Base-by-base conservation (phyloP, 2,113 vertebrate species). In the Solenodon paradoxus region DNA sequence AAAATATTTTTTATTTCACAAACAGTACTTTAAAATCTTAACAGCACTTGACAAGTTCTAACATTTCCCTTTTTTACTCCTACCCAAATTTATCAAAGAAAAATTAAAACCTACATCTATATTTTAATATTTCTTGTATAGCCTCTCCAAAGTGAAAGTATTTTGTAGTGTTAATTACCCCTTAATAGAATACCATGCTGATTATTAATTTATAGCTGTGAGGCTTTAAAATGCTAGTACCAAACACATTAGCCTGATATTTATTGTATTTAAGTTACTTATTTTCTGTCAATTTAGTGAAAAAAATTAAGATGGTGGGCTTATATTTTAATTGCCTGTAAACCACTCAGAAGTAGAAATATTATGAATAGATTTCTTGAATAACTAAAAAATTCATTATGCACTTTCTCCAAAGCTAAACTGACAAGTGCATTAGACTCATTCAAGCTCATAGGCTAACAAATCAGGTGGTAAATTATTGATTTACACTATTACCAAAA, bases 111-210 rank as follows among this genome's bases (percentile, higher is more conserved):
- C 2, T 42, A 7, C 55, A 24, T 63, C 7, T 40, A 2, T 72
- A 28, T 90, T 45, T 82, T 82, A 40, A 38, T 94, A 75, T 86
- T 78, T 93, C 49, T 93, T 22, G 94, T 69, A 64, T 92, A 61
- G 9, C 74, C 22, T 49, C 20, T 79, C 26, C 51, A 89, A 80
- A 92, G 42, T 88, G 2, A 61, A 66, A 90, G 75, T 16, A 57
- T 87, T 77, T 81, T 45, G 30, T 35, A 16, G 7, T 35, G 7
- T 84, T 89, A 71, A 26, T 61, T 92, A 81, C 8, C 15, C 69
- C 61, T 75, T 89, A 49, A 16, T 63, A 64, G 57, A 90, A 49
- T 72, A 47, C 51, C 57, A 77, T 88, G 11, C 4, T 49, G 42
- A 38, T 77, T 90, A 85, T 66, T 82, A 81, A 77, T 77, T 77